These are phyloP conservation scores for Melanotaenia maccullochi DNA, from an alignment of 2,797 vertebrate species.

Conservation along the genomic window DNA sequence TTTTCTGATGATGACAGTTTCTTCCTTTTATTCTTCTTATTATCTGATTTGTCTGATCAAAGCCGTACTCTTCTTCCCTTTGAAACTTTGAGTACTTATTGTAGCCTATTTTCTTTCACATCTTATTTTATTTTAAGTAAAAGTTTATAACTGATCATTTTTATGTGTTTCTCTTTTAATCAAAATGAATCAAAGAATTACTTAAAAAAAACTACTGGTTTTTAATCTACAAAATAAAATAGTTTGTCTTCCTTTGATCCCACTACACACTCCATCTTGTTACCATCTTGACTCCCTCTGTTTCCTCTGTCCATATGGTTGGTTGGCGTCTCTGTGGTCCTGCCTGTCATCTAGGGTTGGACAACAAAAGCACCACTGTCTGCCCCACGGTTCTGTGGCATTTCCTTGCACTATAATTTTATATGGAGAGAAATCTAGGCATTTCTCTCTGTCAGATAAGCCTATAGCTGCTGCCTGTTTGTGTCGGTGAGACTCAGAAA, in stretches of 20 bases:
- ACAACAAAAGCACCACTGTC: conserved; percentile 43
- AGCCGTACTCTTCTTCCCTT: not conserved
- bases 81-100: not conserved
- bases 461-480: conserved; percentile 26
- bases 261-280: not conserved
- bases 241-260: not conserved
- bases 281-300: not conserved
- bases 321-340: conserved; percentile 36
- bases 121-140: not conserved
- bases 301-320: not conserved
- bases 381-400: conserved; percentile 42
- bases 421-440: conserved; percentile 30
- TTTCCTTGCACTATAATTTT: conserved; percentile 60
- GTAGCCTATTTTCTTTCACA: not conserved
- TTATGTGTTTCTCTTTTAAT: not conserved
- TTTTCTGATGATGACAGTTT: conserved; percentile 23
- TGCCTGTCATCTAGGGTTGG: conserved; percentile 36
- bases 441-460: conserved; percentile 39
- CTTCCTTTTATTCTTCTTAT: conserved; percentile 48
- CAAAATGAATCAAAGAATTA: not conserved
- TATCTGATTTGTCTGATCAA: not conserved
- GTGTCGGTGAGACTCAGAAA: not conserved
- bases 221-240: not conserved
- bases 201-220: not conserved
- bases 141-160: not conserved